Evolutionary conservation across 1,140 invertebrate species (phyloP), one percentile per base, ranked within the genome.

Genomic region (Homalodisca vitripennis): DNA sequence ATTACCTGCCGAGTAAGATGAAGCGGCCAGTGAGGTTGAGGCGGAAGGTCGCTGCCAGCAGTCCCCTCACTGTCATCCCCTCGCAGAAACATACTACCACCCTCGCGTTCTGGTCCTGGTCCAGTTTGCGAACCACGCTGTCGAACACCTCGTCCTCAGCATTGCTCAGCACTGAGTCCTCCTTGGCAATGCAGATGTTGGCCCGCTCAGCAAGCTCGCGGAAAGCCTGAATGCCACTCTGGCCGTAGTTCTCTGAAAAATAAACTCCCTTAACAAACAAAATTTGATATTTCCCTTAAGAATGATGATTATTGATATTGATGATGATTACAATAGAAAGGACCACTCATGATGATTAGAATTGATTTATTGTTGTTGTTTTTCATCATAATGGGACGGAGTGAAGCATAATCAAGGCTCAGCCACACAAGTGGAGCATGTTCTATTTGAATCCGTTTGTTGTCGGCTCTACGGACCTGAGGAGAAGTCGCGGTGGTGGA

Each of bases 11-110:
- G 2, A 89, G 80, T 83, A 87, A 89, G 74, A 86, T 79, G 74
- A 87, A 87, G 72, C 85, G 80, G 1, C 81, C 81, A 0, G 81
- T 83, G 62, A 79, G 79, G 72, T 84, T 85, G 3, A 82, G 81
- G 53, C 83, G 78, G 53, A 84, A 79, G n/a, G 83, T 82, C 0
- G 85, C 85, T 63, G 81, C 79, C 24, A 87, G 76, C 10, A 86
- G 75, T 80, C 71, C 85, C 66, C 85, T 78, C 46, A 93, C 86
- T 0, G 90, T 91, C 76, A 85, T 82, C 2, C 91, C 91, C 80
- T 93, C 90, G 79, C 91, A 93, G 82, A 93, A 93, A 78, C 92
- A 93, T 1, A 93, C 89, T n/a, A 92, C 87, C 3, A 92, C 90
- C 34, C 83, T 80, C 3, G 88, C 88, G 34, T 83, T 82, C 10